Evolutionary conservation across 2,797 vertebrate genomes (phyloP).

Genomic region (Liasis olivaceus): DNA sequence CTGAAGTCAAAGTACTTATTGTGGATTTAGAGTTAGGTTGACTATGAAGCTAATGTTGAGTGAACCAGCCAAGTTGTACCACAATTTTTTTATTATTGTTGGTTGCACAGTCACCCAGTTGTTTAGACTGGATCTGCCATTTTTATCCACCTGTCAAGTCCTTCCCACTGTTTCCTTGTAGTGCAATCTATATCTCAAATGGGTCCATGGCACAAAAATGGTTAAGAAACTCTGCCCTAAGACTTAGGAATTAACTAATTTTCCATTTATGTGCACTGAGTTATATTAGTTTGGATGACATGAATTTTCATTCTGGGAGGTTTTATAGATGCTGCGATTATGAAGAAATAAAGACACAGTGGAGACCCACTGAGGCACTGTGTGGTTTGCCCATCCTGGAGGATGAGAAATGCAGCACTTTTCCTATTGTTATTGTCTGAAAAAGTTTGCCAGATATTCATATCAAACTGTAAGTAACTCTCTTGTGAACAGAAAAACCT

Average conservation of each 20-base stretch:
- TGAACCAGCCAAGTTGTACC: background rate
- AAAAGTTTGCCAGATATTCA: background rate
- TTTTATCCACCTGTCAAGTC: no score
- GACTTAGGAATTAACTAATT: background rate
- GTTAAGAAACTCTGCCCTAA: background rate
- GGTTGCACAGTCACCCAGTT: no score
- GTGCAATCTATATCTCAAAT: background rate
- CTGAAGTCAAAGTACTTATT: background rate
- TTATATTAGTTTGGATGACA: background rate
- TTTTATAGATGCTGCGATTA: background rate
- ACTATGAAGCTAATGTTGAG: background rate
- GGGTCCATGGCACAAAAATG: background rate
- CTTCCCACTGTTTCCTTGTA: background rate
- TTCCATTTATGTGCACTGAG: background rate
- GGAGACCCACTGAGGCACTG: fast-evolving
- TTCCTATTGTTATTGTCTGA: background rate
- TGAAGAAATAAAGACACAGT: background rate
- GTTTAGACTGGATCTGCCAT: no score
- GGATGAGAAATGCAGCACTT: background rate
- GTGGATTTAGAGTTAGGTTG: background rate
- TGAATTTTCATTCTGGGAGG: background rate
- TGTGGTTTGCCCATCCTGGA: background rate
- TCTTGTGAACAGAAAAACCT: background rate
- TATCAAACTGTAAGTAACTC: constrained; percentile 10
- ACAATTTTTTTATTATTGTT: background rate